phyloP scores from a whole-genome alignment of 2,113 vertebrate genomes.

The Dasypus novemcinctus region DNA sequence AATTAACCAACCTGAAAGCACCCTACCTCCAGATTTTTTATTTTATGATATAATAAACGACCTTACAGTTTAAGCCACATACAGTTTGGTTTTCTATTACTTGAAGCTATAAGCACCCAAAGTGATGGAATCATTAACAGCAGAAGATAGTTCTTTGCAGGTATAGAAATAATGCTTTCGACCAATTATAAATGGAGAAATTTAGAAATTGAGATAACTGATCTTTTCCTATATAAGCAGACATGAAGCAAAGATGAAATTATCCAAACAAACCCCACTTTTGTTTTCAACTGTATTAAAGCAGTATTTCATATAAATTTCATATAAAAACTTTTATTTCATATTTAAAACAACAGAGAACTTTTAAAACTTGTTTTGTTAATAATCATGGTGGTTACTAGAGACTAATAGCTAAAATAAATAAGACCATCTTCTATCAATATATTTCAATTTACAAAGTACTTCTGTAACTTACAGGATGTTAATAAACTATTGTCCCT shows the following conservation, averaged over 20 bases:
- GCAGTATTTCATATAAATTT: neutral
- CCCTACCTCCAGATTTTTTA: neutral
- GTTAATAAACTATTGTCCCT: neutral
- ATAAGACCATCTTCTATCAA: neutral
- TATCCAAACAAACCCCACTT: neutral
- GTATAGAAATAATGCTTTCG: conserved; percentile 16
- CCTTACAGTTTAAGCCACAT: neutral
- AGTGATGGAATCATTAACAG: neutral
- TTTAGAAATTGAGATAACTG: conserved; percentile 15
- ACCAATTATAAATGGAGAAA: conserved; percentile 33
- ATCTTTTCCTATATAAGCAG: neutral
- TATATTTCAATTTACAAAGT: conserved; percentile 30
- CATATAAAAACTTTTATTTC: neutral
- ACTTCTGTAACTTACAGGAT: neutral
- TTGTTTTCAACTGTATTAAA: conserved; percentile 2
- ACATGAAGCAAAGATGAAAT: neutral
- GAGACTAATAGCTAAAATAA: conserved; percentile 8
- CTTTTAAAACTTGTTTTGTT: conserved; percentile 3
- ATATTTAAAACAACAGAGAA: conserved; percentile 26
- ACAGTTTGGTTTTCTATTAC: neutral
- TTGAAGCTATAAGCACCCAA: neutral
- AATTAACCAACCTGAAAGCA: neutral
- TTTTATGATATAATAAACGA: neutral
- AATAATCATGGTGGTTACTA: neutral
- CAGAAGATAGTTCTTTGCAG: neutral